phyloP scores from a whole-genome alignment of 2,888 invertebrate species.

The Hyposoter didymator region DNA sequence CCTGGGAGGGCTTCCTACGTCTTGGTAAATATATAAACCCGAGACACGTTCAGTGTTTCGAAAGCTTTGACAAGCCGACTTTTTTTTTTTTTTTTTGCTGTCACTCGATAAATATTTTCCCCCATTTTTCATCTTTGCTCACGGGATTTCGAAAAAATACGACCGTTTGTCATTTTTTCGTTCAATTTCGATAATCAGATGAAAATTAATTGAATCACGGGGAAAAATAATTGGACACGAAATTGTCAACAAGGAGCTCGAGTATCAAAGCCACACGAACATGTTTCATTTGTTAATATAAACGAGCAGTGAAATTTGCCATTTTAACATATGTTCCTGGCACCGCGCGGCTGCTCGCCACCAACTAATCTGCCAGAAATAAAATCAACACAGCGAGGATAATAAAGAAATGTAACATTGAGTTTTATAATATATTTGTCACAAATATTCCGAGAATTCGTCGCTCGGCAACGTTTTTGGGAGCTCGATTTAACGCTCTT shows the following conservation, averaged over 20 bases:
- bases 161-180: background rate
- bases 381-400: background rate
- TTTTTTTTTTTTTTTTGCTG: background rate
- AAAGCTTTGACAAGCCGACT: slow-evolving; percentile 9
- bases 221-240: background rate
- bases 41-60: background rate
- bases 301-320: slow-evolving; percentile 69
- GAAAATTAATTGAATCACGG: background rate
- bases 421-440: slow-evolving; percentile 10
- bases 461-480: background rate
- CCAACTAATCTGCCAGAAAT: slow-evolving; percentile 33
- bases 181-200: background rate
- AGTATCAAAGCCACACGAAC: background rate
- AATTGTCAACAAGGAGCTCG: background rate
- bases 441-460: slow-evolving; percentile 4
- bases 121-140: background rate
- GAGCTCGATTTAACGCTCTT: background rate
- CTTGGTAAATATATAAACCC: slow-evolving; percentile 10
- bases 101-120: background rate
- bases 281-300: slow-evolving; percentile 39
- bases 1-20: slow-evolving; percentile 30
- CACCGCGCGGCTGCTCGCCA: slow-evolving; percentile 11
- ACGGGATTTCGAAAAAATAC: background rate
- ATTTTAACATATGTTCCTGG: slow-evolving; percentile 65
- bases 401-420: background rate